These are phyloP conservation scores for Eupleurogrammus muticus DNA, from an alignment of 2,797 vertebrate species.

Conservation along the genomic window DNA sequence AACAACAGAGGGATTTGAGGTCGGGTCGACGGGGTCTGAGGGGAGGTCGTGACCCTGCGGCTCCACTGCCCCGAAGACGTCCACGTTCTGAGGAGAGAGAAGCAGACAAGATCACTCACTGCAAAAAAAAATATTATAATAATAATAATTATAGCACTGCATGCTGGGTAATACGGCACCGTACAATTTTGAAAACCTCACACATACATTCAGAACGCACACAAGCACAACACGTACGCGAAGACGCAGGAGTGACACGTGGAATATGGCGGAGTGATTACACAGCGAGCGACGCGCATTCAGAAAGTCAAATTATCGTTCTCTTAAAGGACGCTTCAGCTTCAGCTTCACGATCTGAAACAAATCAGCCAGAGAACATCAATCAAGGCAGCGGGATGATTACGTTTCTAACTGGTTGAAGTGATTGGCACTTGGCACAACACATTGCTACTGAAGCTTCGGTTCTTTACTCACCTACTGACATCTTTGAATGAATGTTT, in stretches of 20 bases:
- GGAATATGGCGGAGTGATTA: slow-evolving; percentile 58
- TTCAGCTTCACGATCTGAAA: slow-evolving; percentile 44
- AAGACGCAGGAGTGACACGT: slow-evolving; percentile 21
- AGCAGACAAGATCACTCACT: slow-evolving; percentile 14
- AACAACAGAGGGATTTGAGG: slow-evolving; percentile 16
- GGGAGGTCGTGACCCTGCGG: slow-evolving; percentile 70
- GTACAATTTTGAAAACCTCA: slow-evolving; percentile 52
- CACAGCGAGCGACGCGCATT: slow-evolving; percentile 39
- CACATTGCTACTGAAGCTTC: background rate
- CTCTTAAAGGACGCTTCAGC: slow-evolving; percentile 39
- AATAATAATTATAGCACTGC: slow-evolving; percentile 53
- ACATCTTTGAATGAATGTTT: background rate
- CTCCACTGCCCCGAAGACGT: slow-evolving; percentile 56
- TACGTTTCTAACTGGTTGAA: slow-evolving; percentile 3
- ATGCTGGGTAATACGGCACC: slow-evolving; percentile 16
- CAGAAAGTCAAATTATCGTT: slow-evolving; percentile 53
- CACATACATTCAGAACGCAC: slow-evolving; percentile 40
- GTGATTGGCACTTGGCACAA: slow-evolving; percentile 7
- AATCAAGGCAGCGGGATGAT: slow-evolving; percentile 32
- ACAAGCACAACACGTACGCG: slow-evolving; percentile 8
- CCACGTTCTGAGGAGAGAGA: slow-evolving; percentile 68
- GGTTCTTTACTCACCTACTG: slow-evolving; percentile 1
- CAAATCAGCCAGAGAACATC: slow-evolving; percentile 46
- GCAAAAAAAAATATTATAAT: slow-evolving; percentile 12
- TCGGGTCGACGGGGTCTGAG: slow-evolving; percentile 16